These are phyloP conservation scores for Zonotrichia albicollis DNA, from an alignment of 2,797 vertebrate genomes.

Conservation along the genomic window DNA sequence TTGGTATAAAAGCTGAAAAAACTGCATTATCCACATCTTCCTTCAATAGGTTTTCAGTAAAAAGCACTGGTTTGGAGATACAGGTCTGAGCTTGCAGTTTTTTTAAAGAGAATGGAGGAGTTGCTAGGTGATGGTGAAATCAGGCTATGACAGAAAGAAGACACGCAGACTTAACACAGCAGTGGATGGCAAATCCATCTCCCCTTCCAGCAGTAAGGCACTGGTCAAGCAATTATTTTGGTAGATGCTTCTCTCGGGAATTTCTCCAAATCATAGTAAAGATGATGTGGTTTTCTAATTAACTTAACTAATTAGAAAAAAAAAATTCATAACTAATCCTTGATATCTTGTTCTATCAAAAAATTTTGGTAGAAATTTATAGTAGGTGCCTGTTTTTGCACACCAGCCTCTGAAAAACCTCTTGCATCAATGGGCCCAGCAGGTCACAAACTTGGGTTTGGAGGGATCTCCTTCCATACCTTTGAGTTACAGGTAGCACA, in stretches of 20 bases:
- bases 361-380: not conserved
- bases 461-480: not conserved
- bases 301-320: not conserved
- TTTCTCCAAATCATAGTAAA: not conserved
- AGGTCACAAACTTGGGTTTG: not conserved
- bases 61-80: not conserved
- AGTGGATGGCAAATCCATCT: not conserved
- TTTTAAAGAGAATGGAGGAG: not conserved
- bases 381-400: not conserved
- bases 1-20: not conserved
- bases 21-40: not conserved
- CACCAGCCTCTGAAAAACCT: not conserved
- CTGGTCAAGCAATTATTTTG: not conserved
- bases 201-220: not conserved
- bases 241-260: not conserved
- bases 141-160: not conserved
- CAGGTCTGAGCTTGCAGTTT: not conserved
- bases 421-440: not conserved
- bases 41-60: not conserved
- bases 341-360: not conserved
- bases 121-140: not conserved
- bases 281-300: not conserved
- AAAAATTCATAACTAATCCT: not conserved
- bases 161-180: not conserved
- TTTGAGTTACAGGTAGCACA: rapidly evolving